These are phyloP conservation scores for Sitta europaea DNA, from an alignment of 2,113 vertebrate species.

Conservation along the genomic window DNA sequence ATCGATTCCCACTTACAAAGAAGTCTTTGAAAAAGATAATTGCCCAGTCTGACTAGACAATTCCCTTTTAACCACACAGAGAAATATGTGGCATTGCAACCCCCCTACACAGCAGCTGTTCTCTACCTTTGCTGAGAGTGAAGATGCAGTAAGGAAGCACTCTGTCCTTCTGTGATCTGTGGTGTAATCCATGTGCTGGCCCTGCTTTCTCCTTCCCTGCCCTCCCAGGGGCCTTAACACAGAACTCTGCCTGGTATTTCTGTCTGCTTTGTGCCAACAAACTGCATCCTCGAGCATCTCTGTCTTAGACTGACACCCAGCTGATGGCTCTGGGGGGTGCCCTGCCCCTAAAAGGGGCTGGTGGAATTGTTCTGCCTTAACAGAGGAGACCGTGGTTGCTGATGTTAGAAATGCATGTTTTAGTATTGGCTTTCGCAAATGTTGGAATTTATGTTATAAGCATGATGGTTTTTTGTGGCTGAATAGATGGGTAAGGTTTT, in stretches of 20 bases:
- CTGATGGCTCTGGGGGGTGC: not conserved
- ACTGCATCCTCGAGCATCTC: not conserved
- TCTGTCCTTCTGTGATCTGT: not conserved
- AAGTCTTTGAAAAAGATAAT: not conserved
- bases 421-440: too few species aligned
- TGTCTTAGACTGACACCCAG: not conserved
- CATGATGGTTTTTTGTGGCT: too few species aligned
- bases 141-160: not conserved
- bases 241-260: accelerated
- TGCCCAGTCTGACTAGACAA: conserved; percentile 1
- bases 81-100: not conserved
- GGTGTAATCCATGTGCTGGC: not conserved
- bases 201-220: not conserved
- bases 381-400: not conserved
- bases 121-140: not conserved
- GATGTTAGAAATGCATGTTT: too few species aligned
- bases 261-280: not conserved
- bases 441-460: too few species aligned
- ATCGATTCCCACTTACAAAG: conserved; percentile 32
- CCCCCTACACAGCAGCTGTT: not conserved
- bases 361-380: not conserved
- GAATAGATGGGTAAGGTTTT: too few species aligned
- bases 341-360: not conserved
- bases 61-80: not conserved
- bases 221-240: not conserved